Conservation (phyloP, 2,888 invertebrate species). For the Elysia crispata region DNA sequence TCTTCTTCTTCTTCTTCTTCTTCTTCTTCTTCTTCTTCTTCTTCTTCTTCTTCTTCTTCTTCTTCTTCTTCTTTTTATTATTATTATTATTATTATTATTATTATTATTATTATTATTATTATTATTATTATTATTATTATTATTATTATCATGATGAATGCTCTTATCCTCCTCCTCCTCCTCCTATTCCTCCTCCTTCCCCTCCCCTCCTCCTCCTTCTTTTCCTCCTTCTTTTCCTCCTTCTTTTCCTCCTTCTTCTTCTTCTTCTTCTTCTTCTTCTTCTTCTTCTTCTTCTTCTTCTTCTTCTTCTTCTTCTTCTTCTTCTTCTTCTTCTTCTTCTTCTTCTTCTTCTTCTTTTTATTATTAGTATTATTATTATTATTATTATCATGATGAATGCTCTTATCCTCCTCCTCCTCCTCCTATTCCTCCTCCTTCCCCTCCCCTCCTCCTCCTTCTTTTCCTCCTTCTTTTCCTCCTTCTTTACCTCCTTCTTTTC, state of each 20-base stretch:
- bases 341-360: background rate
- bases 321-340: background rate
- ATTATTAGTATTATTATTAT: no score
- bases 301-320: background rate
- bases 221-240: background rate
- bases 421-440: no score
- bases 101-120: background rate
- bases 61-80: background rate
- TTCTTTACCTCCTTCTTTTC: background rate
- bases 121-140: background rate
- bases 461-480: constrained; percentile 3
- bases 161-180: no score
- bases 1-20: background rate
- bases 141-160: background rate
- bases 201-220: background rate
- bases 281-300: background rate
- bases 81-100: constrained; percentile 10
- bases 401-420: no score
- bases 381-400: no score
- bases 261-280: background rate
- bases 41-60: background rate
- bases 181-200: no score
- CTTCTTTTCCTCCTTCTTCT: background rate
- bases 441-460: constrained; percentile 1
- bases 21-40: background rate